These are phyloP conservation scores for Eretmocerus hayati DNA, from an alignment of 2,888 invertebrate species.

Conservation along the genomic window DNA sequence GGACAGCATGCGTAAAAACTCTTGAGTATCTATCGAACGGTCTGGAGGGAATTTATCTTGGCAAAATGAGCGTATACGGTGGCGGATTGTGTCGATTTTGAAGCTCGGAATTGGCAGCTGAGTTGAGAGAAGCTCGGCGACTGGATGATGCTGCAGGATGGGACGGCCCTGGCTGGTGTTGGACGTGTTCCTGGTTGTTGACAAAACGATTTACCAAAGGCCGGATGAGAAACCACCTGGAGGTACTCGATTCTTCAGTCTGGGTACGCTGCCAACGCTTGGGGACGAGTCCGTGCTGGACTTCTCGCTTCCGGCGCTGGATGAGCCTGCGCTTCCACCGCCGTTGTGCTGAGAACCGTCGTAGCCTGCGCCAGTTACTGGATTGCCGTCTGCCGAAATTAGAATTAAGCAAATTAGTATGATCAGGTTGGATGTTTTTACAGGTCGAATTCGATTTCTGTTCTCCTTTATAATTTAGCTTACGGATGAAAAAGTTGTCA, in stretches of 20 bases:
- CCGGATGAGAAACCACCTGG: slow-evolving; percentile 65
- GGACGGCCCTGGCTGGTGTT: too few relatives aligned
- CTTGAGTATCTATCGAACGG: too few relatives aligned
- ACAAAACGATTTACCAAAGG: slow-evolving; percentile 53
- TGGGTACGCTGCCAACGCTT: slow-evolving; percentile 34
- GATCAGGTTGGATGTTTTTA: too few relatives aligned
- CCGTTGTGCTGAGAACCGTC: slow-evolving; percentile 47
- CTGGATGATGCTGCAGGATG: neutral
- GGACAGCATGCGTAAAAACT: too few relatives aligned
- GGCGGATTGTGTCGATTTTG: too few relatives aligned
- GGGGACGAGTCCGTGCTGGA: slow-evolving; percentile 38
- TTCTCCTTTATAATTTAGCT: too few relatives aligned
- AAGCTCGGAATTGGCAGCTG: too few relatives aligned
- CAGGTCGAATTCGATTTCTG: too few relatives aligned
- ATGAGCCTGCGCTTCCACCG: slow-evolving; percentile 49
- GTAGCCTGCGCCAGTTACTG: slow-evolving; percentile 53
- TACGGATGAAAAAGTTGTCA: slow-evolving; percentile 3
- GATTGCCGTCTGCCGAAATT: slow-evolving; percentile 50
- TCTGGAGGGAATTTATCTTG: too few relatives aligned
- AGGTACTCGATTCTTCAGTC: slow-evolving; percentile 56
- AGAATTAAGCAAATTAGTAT: too few relatives aligned
- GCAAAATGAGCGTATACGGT: too few relatives aligned
- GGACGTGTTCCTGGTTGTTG: neutral
- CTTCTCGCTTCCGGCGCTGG: slow-evolving; percentile 38
- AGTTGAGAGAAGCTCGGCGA: neutral